Base-by-base conservation (phyloP, 2,797 vertebrate genomes). In the Sardinella longiceps region DNA sequence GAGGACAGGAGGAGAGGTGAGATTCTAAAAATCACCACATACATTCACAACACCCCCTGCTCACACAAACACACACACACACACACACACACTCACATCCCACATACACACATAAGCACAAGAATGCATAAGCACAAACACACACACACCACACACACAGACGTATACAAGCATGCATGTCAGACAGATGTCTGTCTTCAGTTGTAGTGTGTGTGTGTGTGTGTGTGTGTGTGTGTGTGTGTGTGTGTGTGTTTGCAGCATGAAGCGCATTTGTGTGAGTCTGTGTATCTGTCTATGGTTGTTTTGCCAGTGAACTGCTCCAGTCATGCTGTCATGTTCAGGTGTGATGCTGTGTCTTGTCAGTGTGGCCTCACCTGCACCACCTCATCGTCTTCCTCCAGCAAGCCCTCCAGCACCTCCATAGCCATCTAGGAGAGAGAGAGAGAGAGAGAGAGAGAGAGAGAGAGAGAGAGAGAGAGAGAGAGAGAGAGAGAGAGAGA, bases 371-470 rank as follows among this genome's bases (percentile, higher is more conserved):
- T 94, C 91, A 96, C 96, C 95, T 96, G 95, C 77, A 96, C 93
- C 12, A 97, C 96, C 90, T 97, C 96, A 56, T 96, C 96, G 77
- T 96, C 96, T 84, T 97, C 96, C 80, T 97, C 95, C 81, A 96
- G 88, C 28, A 97, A 94, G 81, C 92, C 90, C 88, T 96, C 96
- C 85, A 96, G 88, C 58, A 96, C 94, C 33, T 96, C 96, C 10
- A 93, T 93, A 0, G 95, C 94, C 88, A 90, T 91, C 96, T 96
- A 88, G 30, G 45, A 37, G 45, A 85, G 28, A 83, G 33, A 86
- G 74, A 39, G 66, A 77, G 33, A 86, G n/a, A 83, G 12, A 80
- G 53, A 56, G 20, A 56, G 56, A 58, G 56, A n/a, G 23, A n/a
- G 20, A n/a, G 56, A 60, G 58, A 28, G 58, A 53, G 51, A 20